Evolutionary conservation across 1,140 invertebrate genomes (phyloP).

Genomic region (Coptotermes formosanus): DNA sequence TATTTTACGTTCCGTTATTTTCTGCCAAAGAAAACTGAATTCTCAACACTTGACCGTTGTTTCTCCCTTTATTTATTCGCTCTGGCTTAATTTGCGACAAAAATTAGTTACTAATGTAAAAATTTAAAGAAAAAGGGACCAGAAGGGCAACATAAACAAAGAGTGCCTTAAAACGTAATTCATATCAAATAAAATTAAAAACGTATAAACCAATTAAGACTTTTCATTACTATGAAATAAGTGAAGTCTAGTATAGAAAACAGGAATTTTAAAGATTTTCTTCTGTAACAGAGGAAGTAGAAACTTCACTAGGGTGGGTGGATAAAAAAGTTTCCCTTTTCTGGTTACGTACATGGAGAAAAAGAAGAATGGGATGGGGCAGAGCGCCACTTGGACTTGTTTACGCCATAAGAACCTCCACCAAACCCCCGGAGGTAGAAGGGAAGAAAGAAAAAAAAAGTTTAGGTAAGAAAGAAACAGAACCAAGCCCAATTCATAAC

Average conservation of each 20-base stretch:
- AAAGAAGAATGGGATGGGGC: not conserved
- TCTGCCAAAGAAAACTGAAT: too few relatives aligned
- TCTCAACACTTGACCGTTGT: too few relatives aligned
- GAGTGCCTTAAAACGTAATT: not conserved
- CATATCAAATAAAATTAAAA: not conserved
- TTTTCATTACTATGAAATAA: too few relatives aligned
- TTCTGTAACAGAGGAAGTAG: not conserved
- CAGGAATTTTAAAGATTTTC: not conserved
- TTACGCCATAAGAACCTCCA: not conserved
- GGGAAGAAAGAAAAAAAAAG: not conserved
- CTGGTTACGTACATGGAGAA: not conserved
- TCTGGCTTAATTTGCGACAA: too few relatives aligned
- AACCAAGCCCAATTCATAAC: not conserved
- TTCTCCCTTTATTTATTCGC: too few relatives aligned
- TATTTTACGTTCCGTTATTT: too few relatives aligned
- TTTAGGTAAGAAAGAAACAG: not conserved
- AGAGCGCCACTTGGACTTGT: conserved; percentile 3
- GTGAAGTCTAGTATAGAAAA: too few relatives aligned
- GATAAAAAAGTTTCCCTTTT: not conserved
- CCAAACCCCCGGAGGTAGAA: not conserved
- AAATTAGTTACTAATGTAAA: too few relatives aligned
- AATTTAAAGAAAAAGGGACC: not conserved
- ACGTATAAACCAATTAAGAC: too few relatives aligned
- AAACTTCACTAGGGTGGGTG: not conserved
- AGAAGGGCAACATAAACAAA: not conserved